Conservation (phyloP, 2,113 vertebrate genomes). For the Ageneiosus marmoratus region DNA sequence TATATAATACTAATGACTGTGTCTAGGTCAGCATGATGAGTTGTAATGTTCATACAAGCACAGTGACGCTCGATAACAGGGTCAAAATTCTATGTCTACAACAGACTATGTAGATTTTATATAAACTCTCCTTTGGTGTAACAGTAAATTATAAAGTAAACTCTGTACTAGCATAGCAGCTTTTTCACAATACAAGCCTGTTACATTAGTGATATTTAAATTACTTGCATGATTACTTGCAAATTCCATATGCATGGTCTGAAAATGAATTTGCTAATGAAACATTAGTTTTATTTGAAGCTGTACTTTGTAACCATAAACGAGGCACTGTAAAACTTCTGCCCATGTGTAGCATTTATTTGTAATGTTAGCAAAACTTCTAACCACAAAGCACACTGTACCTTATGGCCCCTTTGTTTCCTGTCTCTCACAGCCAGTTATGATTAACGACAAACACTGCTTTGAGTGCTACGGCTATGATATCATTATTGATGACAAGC, state of each 20-base stretch:
- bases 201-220: neutral
- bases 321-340: neutral
- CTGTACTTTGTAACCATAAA: neutral
- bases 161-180: neutral
- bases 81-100: neutral
- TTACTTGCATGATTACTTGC: neutral
- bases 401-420: neutral
- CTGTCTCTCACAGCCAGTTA: slow-evolving; percentile 80
- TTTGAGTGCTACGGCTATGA: slow-evolving; percentile 99
- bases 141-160: neutral
- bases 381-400: neutral
- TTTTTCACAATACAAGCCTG: neutral
- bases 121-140: neutral
- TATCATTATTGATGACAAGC: slow-evolving; percentile 95
- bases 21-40: neutral
- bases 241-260: neutral
- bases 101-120: neutral
- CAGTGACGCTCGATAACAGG: neutral
- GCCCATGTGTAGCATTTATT: neutral
- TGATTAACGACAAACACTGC: slow-evolving; percentile 99
- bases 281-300: neutral
- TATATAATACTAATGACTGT: neutral
- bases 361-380: neutral
- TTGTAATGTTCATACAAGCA: neutral
- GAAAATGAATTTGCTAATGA: neutral